These are phyloP conservation scores for Drosophila bipectinata DNA, from an alignment of 1,140 invertebrate genomes.

Conservation along the genomic window DNA sequence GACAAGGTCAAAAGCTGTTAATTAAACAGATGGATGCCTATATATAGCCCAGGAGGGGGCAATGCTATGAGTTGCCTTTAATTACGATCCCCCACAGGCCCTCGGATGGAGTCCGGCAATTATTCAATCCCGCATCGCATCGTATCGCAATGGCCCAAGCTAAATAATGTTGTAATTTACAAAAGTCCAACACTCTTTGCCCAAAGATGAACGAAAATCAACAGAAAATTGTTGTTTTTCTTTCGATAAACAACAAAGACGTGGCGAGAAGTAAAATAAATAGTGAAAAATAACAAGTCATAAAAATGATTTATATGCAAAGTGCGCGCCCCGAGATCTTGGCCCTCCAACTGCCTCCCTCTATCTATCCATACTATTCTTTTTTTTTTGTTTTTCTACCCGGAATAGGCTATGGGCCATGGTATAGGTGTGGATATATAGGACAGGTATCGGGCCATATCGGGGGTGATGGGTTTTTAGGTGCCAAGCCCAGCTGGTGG, in stretches of 20 bases:
- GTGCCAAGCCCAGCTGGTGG: slow-evolving; percentile 60
- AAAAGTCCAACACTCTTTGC: slow-evolving; percentile 14
- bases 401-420: slow-evolving; percentile 8
- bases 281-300: slow-evolving; percentile 81
- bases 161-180: slow-evolving; percentile 77
- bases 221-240: slow-evolving; percentile 55
- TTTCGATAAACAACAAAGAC: slow-evolving; percentile 57
- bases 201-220: slow-evolving; percentile 22
- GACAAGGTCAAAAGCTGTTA: slow-evolving; percentile 60
- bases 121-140: slow-evolving; percentile 57
- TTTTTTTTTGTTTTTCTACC: slow-evolving; percentile 13
- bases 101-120: slow-evolving; percentile 46
- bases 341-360: slow-evolving; percentile 5
- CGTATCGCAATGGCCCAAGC: slow-evolving; percentile 29
- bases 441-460: slow-evolving; percentile 16
- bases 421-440: not conserved
- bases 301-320: slow-evolving; percentile 82
- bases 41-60: slow-evolving; percentile 32
- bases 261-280: slow-evolving; percentile 66
- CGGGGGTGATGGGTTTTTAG: slow-evolving; percentile 25
- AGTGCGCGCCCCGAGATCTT: slow-evolving; percentile 63
- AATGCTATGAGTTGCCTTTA: slow-evolving; percentile 43
- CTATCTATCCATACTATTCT: not conserved
- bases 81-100: slow-evolving; percentile 44
- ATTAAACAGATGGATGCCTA: slow-evolving; percentile 46